phyloP scores from a whole-genome alignment of 2,888 invertebrate species.

The Acleris cristana region DNA sequence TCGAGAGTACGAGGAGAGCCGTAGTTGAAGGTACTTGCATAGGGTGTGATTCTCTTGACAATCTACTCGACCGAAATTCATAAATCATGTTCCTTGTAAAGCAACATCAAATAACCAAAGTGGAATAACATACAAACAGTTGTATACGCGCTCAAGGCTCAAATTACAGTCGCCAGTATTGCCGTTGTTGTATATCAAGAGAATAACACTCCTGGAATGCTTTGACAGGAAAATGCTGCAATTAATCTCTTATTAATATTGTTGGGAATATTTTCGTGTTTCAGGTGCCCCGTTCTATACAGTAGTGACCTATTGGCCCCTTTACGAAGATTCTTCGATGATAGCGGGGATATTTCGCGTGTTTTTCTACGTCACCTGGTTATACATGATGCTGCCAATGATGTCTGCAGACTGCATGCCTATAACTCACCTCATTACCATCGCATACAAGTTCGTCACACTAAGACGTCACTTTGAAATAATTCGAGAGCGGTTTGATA shows the following conservation, averaged over 20 bases:
- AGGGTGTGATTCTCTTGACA: background rate
- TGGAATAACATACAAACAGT: too few species aligned
- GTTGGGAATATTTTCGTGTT: constrained; percentile 7
- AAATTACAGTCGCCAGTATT: too few species aligned
- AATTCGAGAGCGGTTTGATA: constrained; percentile 59
- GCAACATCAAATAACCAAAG: too few species aligned
- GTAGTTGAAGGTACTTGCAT: constrained; percentile 59
- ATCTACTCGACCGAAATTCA: background rate
- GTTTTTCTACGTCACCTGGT: constrained; percentile 71
- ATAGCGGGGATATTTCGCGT: constrained; percentile 59
- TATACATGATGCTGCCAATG: constrained; percentile 78
- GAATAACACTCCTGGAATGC: constrained; percentile 26
- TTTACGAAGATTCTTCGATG: constrained; percentile 61
- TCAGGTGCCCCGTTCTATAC: constrained; percentile 72
- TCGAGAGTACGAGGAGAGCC: constrained; percentile 64
- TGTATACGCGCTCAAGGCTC: too few species aligned
- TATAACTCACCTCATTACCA: constrained; percentile 65
- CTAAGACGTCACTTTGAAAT: constrained; percentile 62
- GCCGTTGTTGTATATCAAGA: too few species aligned
- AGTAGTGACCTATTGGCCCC: constrained; percentile 71
- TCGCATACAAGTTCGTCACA: constrained; percentile 69
- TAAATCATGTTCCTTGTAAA: too few species aligned
- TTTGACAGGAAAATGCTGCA: constrained; percentile 25
- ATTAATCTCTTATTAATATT: background rate
- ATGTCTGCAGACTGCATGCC: constrained; percentile 75